Evolutionary conservation across 2,797 vertebrate species (phyloP).

Genomic region (Coilia nasus): DNA sequence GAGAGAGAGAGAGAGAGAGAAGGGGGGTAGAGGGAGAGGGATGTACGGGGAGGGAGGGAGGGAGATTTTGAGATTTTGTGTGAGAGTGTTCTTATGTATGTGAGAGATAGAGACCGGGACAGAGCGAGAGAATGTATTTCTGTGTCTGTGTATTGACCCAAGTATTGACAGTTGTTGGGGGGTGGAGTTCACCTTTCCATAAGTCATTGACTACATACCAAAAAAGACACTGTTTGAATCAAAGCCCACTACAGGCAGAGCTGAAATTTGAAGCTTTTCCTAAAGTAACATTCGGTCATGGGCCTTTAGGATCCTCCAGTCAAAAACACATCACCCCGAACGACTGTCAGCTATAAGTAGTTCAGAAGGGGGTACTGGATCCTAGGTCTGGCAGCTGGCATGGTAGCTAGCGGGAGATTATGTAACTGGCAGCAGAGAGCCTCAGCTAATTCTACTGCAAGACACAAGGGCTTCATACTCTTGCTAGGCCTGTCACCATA

Average conservation of each 20-base stretch:
- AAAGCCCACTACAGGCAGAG: background rate
- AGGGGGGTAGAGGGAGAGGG: background rate
- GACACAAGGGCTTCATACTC: background rate
- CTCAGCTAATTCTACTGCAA: background rate
- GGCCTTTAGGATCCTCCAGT: background rate
- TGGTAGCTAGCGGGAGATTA: background rate
- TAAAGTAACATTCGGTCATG: background rate
- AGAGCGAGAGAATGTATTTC: background rate
- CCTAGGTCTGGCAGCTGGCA: background rate
- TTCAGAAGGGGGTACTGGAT: background rate
- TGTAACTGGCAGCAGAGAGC: background rate
- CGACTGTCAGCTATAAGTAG: conserved; percentile 13
- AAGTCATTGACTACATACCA: background rate
- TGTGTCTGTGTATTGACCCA: background rate
- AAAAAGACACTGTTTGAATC: background rate
- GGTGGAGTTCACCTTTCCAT: background rate
- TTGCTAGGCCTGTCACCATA: too few relatives aligned
- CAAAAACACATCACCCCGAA: background rate
- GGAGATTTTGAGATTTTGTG: background rate
- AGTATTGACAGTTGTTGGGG: background rate
- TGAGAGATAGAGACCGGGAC: background rate
- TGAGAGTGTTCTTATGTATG: background rate
- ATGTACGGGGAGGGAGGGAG: background rate
- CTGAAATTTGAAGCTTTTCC: background rate
- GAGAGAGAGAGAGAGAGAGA: background rate